phyloP scores from a whole-genome alignment of 2,113 vertebrate genomes.

The Phrynosoma blainvillii region DNA sequence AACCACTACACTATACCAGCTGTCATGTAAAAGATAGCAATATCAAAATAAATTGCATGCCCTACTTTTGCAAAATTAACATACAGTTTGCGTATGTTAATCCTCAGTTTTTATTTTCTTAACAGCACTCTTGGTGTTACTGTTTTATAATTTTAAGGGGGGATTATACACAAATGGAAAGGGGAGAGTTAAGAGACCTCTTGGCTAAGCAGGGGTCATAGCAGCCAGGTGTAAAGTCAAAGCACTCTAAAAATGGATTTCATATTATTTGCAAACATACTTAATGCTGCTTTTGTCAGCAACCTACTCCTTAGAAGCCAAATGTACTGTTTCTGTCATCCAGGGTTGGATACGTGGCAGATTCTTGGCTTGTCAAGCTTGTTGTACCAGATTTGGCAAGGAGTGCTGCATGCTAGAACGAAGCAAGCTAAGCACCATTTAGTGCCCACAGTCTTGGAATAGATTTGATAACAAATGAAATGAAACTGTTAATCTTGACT shows the following conservation, averaged over 20 bases:
- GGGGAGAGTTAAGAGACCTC: background rate
- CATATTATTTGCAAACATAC: constrained; percentile 14
- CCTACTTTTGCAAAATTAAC: background rate
- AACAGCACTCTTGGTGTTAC: background rate
- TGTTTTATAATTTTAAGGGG: background rate
- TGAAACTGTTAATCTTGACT: background rate
- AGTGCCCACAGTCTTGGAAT: background rate
- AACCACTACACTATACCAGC: background rate
- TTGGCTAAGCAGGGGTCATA: background rate
- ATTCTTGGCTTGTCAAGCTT: background rate
- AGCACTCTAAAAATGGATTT: background rate
- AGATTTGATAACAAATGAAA: background rate
- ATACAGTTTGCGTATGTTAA: background rate
- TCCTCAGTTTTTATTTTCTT: background rate
- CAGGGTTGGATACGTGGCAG: background rate
- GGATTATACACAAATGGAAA: background rate
- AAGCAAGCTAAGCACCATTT: background rate
- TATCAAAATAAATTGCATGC: background rate
- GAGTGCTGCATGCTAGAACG: background rate
- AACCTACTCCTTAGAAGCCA: background rate
- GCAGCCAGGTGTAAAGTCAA: background rate
- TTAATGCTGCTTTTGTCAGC: background rate
- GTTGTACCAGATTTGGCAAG: background rate
- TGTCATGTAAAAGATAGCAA: background rate
- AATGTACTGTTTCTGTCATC: background rate